Conservation (phyloP, 2,113 vertebrate genomes). For the Bombycilla garrulus region DNA sequence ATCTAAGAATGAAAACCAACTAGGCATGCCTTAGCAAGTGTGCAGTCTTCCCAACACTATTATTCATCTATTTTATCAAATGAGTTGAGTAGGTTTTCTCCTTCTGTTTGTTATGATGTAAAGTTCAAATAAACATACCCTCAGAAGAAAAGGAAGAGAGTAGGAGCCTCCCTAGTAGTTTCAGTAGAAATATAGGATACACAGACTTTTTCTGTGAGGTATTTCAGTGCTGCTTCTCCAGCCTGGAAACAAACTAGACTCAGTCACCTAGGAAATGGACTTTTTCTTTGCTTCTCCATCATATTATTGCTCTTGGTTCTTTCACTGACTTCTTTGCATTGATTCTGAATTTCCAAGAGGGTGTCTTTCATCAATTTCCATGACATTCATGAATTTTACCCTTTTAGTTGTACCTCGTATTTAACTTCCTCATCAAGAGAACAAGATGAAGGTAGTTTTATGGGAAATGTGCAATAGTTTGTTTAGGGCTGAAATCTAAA, state of each 20-base stretch:
- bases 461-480: not conserved
- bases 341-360: not conserved
- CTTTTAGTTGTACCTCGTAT: not conserved
- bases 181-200: not conserved
- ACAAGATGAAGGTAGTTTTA: not conserved
- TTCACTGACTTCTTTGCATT: not conserved
- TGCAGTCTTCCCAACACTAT: not conserved
- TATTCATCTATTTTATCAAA: not conserved
- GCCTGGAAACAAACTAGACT: not conserved
- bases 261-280: not conserved
- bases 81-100: not conserved
- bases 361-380: not conserved
- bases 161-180: not conserved
- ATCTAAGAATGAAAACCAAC: not conserved
- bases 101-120: not conserved
- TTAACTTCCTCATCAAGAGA: not conserved
- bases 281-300: not conserved
- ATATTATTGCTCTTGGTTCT: not conserved
- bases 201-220: fast-evolving
- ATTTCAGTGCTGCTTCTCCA: not conserved
- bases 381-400: not conserved
- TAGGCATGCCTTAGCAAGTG: not conserved
- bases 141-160: not conserved
- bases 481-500: not conserved
- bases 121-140: not conserved